Conservation (phyloP, 2,888 invertebrate species). For the Erynnis tages region DNA sequence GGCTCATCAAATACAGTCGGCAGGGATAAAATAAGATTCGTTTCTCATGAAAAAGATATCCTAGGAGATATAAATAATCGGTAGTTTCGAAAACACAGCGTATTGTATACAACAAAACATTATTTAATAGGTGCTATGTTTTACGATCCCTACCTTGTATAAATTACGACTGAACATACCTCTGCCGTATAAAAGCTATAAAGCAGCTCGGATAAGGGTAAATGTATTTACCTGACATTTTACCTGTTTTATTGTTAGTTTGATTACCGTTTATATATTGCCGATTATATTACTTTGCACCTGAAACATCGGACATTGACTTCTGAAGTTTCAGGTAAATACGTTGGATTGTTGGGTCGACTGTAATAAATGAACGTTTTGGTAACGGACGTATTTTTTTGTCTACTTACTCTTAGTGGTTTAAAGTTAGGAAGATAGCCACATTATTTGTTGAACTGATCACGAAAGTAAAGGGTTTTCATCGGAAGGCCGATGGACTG, state of each 20-base stretch:
- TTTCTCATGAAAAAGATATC: no score
- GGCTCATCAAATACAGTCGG: no score
- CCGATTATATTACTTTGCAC: neutral
- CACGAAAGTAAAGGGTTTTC: no score
- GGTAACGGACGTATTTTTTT: neutral
- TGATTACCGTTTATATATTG: constrained; percentile 30
- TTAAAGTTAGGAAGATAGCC: no score
- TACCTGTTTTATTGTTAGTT: constrained; percentile 41
- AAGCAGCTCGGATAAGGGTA: constrained; percentile 43
- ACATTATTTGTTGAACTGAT: no score
- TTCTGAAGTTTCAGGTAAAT: neutral
- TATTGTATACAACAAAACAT: constrained; percentile 13
- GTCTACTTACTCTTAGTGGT: neutral
- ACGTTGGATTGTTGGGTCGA: no score
- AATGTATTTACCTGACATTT: constrained; percentile 45
- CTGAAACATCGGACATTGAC: neutral
- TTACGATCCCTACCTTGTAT: constrained; percentile 37
- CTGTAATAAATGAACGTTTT: no score
- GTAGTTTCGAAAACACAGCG: neutral
- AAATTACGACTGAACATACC: constrained; percentile 43
- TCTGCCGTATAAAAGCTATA: constrained; percentile 52
- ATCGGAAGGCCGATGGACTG: no score
- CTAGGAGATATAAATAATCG: no score
- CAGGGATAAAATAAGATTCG: no score
- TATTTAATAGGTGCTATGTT: constrained; percentile 32